Evolutionary conservation across 2,888 invertebrate genomes (phyloP).

Genomic region (Meteorus cinctellus): DNA sequence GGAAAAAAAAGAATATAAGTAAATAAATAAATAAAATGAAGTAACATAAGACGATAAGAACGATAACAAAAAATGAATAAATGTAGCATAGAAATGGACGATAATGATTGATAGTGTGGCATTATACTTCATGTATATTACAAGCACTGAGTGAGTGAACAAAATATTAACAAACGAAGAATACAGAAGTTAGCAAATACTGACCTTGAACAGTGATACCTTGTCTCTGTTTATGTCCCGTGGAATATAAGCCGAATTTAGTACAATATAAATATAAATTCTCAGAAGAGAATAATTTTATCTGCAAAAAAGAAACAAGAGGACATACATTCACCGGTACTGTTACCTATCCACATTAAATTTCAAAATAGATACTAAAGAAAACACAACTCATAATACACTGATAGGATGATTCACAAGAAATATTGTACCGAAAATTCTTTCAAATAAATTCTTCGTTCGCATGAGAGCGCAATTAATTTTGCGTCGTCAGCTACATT

Average conservation of each 20-base stretch:
- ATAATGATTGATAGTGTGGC: no score
- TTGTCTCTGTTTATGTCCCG: not conserved
- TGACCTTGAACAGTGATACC: not conserved
- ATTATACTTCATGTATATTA: no score
- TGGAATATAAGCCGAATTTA: not conserved
- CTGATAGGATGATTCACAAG: not conserved
- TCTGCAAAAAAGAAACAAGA: conserved; percentile 7
- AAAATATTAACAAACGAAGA: not conserved
- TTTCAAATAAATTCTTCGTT: no score
- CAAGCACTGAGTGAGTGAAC: not conserved
- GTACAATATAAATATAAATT: not conserved
- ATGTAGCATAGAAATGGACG: no score
- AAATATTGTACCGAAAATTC: not conserved
- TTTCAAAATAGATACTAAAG: not conserved
- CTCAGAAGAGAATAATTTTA: not conserved
- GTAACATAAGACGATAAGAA: no score
- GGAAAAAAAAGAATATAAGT: no score
- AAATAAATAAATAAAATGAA: no score
- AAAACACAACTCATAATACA: not conserved
- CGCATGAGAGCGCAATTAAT: not conserved
- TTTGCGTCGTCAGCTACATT: conserved; percentile 10
- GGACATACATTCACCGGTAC: not conserved
- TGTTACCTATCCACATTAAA: not conserved
- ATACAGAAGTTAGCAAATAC: not conserved
- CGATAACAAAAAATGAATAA: no score